Evolutionary conservation across 2,113 vertebrate genomes (phyloP), one percentile per base, ranked within the genome.

Genomic region (Gallinago undulata): DNA sequence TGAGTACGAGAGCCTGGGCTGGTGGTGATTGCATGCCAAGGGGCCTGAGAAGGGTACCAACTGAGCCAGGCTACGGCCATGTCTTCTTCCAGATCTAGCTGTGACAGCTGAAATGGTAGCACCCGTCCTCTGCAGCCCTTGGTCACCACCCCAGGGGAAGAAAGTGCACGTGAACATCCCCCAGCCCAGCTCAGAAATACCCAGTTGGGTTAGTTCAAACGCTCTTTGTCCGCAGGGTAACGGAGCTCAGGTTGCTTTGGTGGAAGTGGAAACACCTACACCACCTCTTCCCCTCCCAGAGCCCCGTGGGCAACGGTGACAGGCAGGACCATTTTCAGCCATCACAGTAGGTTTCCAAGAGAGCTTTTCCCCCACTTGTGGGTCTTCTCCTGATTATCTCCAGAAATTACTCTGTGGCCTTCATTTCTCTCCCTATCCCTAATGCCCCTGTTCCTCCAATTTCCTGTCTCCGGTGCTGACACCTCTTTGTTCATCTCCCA

Each of bases 401-500:
- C 84, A 93, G 84, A 89, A 96, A 89, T 72, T 67, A 39, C 45
- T 31, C 5, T 19, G 66, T 62, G 60, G 69, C 37, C 77, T 82
- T 84, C 51, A 16, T 41, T 94, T 87, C 67, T 72, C 83, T 84
- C 62, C 33, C 60, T 72, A 13, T 87, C 63, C 83, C 84, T 82
- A 89, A 73, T 76, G 64, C 17, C 53, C 60, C 66, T 4, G 10
- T 31, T 94, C 67, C 83, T 90, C 68, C 48, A 72, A 55, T 95
- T 96, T 96, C 93, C 94, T 84, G 89, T 87, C 94, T 94, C 87
- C 13, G 0, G 84, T 31, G 70, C 89, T 45, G 89, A 82, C 93
- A 89, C 67, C 47, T 95, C 94, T 94, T 96, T 95, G 91, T 94
- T 95, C 95, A 82, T 91, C 70, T 94, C 94, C 93, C 96, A 96